A percentile compares a stretch with the other conserved stretches of the same genome.
These are phyloP conservation scores for Tetraodon nigroviridis DNA, from an alignment of 2,113 vertebrate genomes.

Conservation along the genomic window DNA sequence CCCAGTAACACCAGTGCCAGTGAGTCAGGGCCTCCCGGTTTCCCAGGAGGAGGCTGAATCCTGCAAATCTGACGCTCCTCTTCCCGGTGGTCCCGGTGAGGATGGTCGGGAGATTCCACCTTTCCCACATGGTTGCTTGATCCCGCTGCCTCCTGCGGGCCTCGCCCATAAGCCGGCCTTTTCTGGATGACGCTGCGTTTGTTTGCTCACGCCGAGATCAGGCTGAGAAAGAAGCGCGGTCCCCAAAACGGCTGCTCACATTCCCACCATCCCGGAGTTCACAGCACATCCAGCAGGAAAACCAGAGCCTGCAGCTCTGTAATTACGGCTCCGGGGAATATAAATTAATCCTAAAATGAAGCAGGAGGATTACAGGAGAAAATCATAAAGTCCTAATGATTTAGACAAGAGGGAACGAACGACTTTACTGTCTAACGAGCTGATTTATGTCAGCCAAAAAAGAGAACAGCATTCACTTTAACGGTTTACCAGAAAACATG, in stretches of 20 bases:
- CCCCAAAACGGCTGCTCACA: conserved; percentile 18
- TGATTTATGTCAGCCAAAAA: too few species aligned
- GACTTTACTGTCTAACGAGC: too few species aligned
- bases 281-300: not conserved
- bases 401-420: too few species aligned
- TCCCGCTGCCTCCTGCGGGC: conserved; percentile 59
- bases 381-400: not conserved
- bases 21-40: conserved; percentile 46
- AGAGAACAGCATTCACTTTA: too few species aligned
- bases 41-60: conserved; percentile 69
- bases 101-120: conserved; percentile 65
- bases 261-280: conserved; percentile 37
- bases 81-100: conserved; percentile 60
- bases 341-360: conserved; percentile 28
- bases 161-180: conserved; percentile 64
- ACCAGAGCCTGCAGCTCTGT: conserved; percentile 4
- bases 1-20: not conserved
- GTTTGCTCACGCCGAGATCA: conserved; percentile 49
- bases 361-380: not conserved
- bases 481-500: too few species aligned
- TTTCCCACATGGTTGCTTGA: conserved; percentile 68
- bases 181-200: conserved; percentile 39
- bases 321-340: conserved; percentile 11
- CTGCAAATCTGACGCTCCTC: conserved; percentile 55
- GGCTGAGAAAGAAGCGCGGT: conserved; percentile 47